Conservation (phyloP, 2,113 vertebrate species). For the Anoura caudifer region DNA sequence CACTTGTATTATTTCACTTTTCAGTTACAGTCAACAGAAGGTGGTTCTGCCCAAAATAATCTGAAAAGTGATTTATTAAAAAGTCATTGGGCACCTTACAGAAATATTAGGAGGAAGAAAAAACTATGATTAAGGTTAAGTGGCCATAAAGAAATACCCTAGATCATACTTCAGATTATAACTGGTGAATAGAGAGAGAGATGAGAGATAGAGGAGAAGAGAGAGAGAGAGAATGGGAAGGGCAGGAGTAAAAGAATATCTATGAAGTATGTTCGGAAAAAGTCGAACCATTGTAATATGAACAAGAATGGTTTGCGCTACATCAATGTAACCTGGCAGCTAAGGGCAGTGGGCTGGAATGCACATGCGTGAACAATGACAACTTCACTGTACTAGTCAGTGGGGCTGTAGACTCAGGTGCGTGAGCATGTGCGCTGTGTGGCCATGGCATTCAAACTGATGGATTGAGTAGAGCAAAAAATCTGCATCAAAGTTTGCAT, state of each 20-base stretch:
- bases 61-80: background rate
- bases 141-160: background rate
- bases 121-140: background rate
- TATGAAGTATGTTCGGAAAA: too few relatives aligned
- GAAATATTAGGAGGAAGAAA: background rate
- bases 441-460: too few relatives aligned
- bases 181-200: background rate
- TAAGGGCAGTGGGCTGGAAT: too few relatives aligned
- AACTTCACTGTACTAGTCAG: too few relatives aligned
- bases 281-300: too few relatives aligned
- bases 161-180: background rate
- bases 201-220: fast-evolving
- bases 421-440: too few relatives aligned
- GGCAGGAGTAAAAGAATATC: background rate
- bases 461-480: too few relatives aligned
- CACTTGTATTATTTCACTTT: background rate
- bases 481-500: too few relatives aligned
- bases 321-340: too few relatives aligned
- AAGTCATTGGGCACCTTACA: background rate
- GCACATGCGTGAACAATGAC: too few relatives aligned
- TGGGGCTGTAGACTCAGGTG: too few relatives aligned
- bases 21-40: background rate
- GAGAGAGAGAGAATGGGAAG: fast-evolving
- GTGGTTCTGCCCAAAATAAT: background rate
- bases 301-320: too few relatives aligned